Evolutionary conservation across 2,888 invertebrate genomes (phyloP).

Genomic region (Andrena bucephala): DNA sequence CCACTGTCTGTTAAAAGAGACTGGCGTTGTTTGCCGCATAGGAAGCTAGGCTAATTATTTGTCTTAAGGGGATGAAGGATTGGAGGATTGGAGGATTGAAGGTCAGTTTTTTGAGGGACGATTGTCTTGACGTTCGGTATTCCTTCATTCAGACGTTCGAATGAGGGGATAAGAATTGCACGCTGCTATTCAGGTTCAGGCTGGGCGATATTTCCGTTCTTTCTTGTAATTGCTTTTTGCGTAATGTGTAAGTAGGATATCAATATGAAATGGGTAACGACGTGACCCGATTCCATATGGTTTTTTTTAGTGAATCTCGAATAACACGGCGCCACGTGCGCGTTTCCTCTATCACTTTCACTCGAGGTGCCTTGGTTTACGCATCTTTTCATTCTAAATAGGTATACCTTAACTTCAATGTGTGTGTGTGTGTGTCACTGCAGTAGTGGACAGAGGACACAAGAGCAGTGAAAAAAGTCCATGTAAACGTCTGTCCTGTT

Average conservation of each 20-base stretch:
- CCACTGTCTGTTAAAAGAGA: not conserved
- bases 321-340: not conserved
- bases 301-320: not conserved
- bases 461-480: too few relatives aligned
- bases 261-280: not conserved
- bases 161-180: not conserved
- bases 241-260: constrained; percentile 19
- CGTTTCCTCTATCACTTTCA: not conserved
- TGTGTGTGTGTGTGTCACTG: too few relatives aligned
- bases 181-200: not conserved
- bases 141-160: not conserved
- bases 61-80: not conserved
- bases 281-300: not conserved
- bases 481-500: too few relatives aligned
- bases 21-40: not conserved
- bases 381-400: not conserved
- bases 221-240: constrained; percentile 34
- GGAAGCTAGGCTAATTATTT: not conserved
- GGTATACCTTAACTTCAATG: not conserved
- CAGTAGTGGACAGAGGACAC: too few relatives aligned
- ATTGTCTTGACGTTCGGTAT: constrained; percentile 3
- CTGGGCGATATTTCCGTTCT: constrained; percentile 9
- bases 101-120: not conserved
- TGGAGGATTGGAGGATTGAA: not conserved
- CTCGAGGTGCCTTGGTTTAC: not conserved